Evolutionary conservation across 2,888 invertebrate species (phyloP).

Genomic region (Ophonus ardosiacus): DNA sequence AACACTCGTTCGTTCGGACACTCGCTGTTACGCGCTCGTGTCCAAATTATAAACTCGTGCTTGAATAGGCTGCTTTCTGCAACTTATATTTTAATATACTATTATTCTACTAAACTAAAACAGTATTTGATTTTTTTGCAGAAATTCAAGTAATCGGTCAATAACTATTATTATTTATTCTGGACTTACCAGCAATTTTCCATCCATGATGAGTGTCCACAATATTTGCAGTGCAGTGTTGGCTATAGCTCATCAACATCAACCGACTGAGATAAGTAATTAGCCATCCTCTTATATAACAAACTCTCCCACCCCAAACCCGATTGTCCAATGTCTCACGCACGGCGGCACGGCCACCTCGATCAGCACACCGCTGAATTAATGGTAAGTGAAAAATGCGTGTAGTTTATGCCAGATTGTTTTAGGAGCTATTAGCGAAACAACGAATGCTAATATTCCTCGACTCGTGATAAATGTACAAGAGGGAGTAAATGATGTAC

Average conservation of each 20-base stretch:
- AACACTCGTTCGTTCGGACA: too few relatives aligned
- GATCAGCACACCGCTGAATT: background rate
- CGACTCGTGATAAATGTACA: background rate
- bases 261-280: constrained; percentile 33
- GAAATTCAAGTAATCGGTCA: too few relatives aligned
- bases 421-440: constrained; percentile 2
- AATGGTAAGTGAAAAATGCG: background rate
- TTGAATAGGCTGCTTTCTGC: too few relatives aligned
- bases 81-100: too few relatives aligned
- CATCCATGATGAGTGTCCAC: constrained; percentile 29
- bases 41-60: too few relatives aligned
- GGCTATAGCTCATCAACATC: constrained; percentile 30
- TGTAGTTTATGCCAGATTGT: constrained; percentile 5
- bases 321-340: background rate
- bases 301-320: background rate
- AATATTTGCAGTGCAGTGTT: constrained; percentile 15
- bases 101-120: background rate
- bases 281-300: constrained; percentile 44
- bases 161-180: background rate
- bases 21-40: too few relatives aligned
- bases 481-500: background rate
- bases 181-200: constrained; percentile 11
- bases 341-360: background rate
- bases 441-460: background rate
- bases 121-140: background rate